phyloP scores from a whole-genome alignment of 2,113 vertebrate genomes.

The Chaetodon trifascialis region DNA sequence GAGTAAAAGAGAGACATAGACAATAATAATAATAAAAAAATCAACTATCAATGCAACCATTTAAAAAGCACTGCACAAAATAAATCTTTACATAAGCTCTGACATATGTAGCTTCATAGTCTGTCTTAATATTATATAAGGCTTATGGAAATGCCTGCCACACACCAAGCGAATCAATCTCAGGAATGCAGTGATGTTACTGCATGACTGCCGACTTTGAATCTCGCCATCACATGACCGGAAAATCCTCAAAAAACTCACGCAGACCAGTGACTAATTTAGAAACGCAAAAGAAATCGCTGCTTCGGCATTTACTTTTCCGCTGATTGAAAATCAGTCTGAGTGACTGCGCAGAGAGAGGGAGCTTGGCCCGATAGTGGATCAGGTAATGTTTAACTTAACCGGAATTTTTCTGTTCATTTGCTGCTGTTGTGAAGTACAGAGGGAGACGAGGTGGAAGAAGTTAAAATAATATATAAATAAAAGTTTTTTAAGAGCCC shows the following conservation, averaged over 20 bases:
- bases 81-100: not conserved
- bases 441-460: not conserved
- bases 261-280: not conserved
- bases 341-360: no score
- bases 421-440: not conserved
- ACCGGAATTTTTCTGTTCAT: not conserved
- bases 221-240: constrained; percentile 4
- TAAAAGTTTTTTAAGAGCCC: not conserved
- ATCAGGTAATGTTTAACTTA: not conserved
- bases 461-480: no score
- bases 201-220: not conserved
- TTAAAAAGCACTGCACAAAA: not conserved
- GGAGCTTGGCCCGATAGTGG: not conserved
- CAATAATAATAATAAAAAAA: no score
- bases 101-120: not conserved
- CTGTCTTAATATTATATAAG: not conserved
- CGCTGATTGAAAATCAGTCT: not conserved
- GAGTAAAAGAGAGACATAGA: no score
- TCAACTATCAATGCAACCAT: not conserved
- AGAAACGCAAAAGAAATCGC: not conserved
- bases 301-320: not conserved
- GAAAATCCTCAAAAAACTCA: constrained; percentile 23
- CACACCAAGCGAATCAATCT: not conserved
- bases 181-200: constrained; percentile 34
- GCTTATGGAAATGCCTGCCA: not conserved